Evolutionary conservation across 2,797 vertebrate genomes (phyloP), one percentile per base, ranked within the genome.

Genomic region (Lacerta viridis): DNA sequence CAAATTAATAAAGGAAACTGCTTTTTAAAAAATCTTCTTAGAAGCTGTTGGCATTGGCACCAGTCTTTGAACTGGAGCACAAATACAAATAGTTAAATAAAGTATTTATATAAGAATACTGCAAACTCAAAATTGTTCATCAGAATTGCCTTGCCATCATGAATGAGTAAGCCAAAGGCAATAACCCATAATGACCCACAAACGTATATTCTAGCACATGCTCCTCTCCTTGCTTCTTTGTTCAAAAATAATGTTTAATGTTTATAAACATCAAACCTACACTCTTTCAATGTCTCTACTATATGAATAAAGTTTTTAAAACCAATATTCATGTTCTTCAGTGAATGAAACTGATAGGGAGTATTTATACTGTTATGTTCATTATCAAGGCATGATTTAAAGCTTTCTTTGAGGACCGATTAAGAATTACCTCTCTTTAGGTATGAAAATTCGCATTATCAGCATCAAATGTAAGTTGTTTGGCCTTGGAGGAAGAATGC

Each of bases 231-330:
- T 77, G 50, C 33, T 89, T 80, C 64, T 36, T 85, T 86, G 46
- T 80, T 33, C 90, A 94, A 88, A 89, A 91, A 91, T 59, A 93
- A 94, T 93, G 94, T 15, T 55, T 55, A 55, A 55, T 15, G 50
- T 55, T 94, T 83, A 68, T 88, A 94, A 94, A 93, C 84, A 88
- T 86, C 75, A 55, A 55, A 55, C 92, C 89, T 86, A 83, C 80
- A 23, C 18, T 91, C 92, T 95, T 93, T 95, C 93, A 95, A 88
- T 39, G 74, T 89, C 90, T 86, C 61, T 94, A 85, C 33, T 81
- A 64, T 0, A 89, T 77, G 86, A 92, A 91, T 91, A 64, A 27
- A 79, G 80, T 71, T 93, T 93, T 90, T 88, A 79, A 74, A 87
- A 87, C 74, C 2, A 27, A 4, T 86, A 79, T 59, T 80, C 29